Base-by-base conservation (phyloP, 1,140 invertebrate genomes). In the Planococcus citri region DNA sequence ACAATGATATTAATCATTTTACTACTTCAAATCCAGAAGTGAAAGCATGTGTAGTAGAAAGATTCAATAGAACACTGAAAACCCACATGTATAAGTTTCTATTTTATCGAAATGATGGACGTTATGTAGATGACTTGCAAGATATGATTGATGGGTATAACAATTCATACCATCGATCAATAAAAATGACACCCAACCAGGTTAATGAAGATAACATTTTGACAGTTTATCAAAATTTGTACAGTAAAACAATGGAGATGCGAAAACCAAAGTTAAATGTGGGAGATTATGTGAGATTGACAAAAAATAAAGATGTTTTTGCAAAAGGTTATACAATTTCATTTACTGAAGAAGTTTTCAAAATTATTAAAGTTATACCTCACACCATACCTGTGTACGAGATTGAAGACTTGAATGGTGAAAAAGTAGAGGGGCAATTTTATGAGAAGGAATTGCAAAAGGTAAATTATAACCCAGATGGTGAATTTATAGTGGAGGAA, bases 21-120 rank as follows among this genome's bases (percentile, higher is more conserved):
- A 75, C 74, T 24, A 78, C 75, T 68, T 75, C 79, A 69, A 77
- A 76, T 72, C 75, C 77, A 33, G 73, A 76, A 70, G 76, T 76
- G 24, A 80, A 80, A 77, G 78, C 77, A 20, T 73, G 75, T 51
- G 70, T 81, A 29, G 74, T 78, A 60, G 79, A 80, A 74, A 72
- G 79, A 72, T 79, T 80, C 73, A 77, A 80, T 73, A 73, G 75
- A 73, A 79, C 76, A 17, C 70, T 81, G 12, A 79, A 79, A 76
- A 73, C 72, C 51, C 76, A 74, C 73, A 78, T 80, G 76, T 79
- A 72, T 72, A 72, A 75, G 68, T 79, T 78, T 71, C 78, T 80
- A 73, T 77, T 77, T 37, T 72, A 75, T 72, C 72, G 74, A 27
- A 77, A 78, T 69, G 78, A 74, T 9, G 17, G 21, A 17, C 17